phyloP scores from a whole-genome alignment of 1,140 invertebrate species.

The Brachionus manjavacas region DNA sequence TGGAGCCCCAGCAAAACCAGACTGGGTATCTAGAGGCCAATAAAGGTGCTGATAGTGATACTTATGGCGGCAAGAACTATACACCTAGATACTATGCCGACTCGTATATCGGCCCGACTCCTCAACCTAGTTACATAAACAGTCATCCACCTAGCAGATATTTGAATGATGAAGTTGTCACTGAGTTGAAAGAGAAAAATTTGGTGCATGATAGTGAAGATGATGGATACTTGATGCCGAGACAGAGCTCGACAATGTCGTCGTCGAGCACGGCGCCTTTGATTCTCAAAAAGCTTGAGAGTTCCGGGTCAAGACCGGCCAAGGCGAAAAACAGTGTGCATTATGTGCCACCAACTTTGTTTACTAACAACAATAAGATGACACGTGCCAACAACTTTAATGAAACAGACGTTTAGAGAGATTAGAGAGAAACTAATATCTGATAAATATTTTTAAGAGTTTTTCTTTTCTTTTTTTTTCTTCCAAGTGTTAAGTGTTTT shows the following conservation, averaged over 20 bases:
- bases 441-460: neutral
- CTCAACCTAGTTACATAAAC: neutral
- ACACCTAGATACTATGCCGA: neutral
- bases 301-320: neutral
- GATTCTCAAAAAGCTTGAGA: neutral
- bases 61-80: neutral
- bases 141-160: neutral
- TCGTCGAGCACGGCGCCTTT: neutral
- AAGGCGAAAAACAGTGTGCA: neutral
- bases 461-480: neutral
- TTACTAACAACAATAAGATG: neutral
- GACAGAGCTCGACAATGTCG: neutral
- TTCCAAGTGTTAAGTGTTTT: neutral
- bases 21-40: neutral
- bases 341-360: neutral
- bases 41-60: neutral
- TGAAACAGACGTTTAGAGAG: constrained; percentile 12
- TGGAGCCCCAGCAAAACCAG: neutral
- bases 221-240: constrained; percentile 8
- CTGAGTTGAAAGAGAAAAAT: neutral
- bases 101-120: neutral
- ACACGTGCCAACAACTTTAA: neutral
- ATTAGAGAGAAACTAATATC: neutral
- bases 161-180: constrained; percentile 1
- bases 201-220: neutral